phyloP scores from a whole-genome alignment of 1,140 invertebrate species.

The Nephotettix cincticeps region DNA sequence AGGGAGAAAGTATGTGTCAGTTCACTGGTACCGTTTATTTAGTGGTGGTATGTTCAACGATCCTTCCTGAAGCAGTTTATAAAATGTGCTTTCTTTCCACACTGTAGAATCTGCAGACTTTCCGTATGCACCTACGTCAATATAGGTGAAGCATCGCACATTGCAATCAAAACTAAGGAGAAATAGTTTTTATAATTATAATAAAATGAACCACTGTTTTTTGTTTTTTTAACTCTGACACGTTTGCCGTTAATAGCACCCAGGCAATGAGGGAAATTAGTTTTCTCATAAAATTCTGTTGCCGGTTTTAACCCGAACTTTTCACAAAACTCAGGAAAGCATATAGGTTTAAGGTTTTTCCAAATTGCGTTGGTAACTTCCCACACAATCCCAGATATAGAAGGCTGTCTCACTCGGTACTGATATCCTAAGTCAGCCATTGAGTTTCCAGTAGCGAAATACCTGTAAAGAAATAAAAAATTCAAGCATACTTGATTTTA shows the following conservation, averaged over 20 bases:
- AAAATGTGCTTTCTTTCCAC: slow-evolving; percentile 17
- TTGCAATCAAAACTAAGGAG: slow-evolving; percentile 18
- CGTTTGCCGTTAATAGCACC: slow-evolving; percentile 27
- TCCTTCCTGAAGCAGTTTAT: not conserved
- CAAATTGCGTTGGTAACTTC: slow-evolving; percentile 36
- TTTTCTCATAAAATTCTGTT: slow-evolving; percentile 3
- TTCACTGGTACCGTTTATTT: too few species aligned
- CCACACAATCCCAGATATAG: slow-evolving; percentile 20
- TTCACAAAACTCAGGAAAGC: slow-evolving; percentile 8
- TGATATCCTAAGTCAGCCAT: slow-evolving; percentile 26
- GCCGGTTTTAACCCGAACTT: slow-evolving; percentile 31
- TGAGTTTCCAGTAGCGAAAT: slow-evolving; percentile 3
- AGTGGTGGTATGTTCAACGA: not conserved
- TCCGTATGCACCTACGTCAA: slow-evolving; percentile 19
- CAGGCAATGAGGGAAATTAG: slow-evolving; percentile 49
- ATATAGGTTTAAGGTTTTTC: slow-evolving; percentile 27
- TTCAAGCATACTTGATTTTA: not conserved
- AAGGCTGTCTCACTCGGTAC: slow-evolving; percentile 27
- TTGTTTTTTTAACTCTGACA: slow-evolving; percentile 23
- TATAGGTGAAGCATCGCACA: slow-evolving; percentile 1
- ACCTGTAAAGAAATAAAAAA: not conserved
- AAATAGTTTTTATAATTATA: slow-evolving; percentile 34
- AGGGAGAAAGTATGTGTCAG: too few species aligned
- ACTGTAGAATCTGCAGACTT: slow-evolving; percentile 25
- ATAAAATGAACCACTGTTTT: slow-evolving; percentile 18